phyloP scores from a whole-genome alignment of 1,140 invertebrate genomes.

The Orchestia grillus region DNA sequence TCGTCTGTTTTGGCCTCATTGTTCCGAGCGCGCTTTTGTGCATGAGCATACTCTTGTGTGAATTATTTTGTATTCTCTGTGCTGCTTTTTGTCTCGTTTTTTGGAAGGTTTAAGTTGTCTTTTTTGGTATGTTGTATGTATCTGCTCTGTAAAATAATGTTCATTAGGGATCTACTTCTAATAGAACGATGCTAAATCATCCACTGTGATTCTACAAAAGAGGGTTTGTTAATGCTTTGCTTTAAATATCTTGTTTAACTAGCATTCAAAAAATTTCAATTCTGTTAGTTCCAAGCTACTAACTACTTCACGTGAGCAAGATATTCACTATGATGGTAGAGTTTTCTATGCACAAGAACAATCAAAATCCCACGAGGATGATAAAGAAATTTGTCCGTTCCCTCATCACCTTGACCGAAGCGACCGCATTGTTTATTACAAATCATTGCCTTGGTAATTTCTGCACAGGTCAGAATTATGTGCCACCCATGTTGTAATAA shows the following conservation, averaged over 20 bases:
- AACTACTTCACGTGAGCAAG: too few relatives aligned
- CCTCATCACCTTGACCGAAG: neutral
- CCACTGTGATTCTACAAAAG: too few relatives aligned
- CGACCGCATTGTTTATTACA: neutral
- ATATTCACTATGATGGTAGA: too few relatives aligned
- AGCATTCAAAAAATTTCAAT: too few relatives aligned
- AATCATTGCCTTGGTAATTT: neutral
- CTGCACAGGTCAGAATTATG: neutral
- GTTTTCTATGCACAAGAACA: too few relatives aligned
- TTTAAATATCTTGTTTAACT: too few relatives aligned
- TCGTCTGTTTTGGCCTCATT: neutral
- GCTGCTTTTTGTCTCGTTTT: neutral
- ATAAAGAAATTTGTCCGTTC: neutral
- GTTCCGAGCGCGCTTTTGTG: neutral
- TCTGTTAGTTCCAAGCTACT: too few relatives aligned
- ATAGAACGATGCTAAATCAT: too few relatives aligned
- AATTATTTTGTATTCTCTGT: neutral
- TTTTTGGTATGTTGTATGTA: neutral
- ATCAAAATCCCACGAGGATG: neutral
- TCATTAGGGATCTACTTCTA: too few relatives aligned
- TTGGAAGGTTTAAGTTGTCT: neutral
- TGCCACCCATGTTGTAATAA: neutral
- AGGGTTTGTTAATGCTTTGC: too few relatives aligned
- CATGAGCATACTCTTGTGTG: neutral
- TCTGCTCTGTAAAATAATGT: too few relatives aligned